Conservation (phyloP, 2,797 vertebrate species). For the Schizothorax lantsangensis region DNA sequence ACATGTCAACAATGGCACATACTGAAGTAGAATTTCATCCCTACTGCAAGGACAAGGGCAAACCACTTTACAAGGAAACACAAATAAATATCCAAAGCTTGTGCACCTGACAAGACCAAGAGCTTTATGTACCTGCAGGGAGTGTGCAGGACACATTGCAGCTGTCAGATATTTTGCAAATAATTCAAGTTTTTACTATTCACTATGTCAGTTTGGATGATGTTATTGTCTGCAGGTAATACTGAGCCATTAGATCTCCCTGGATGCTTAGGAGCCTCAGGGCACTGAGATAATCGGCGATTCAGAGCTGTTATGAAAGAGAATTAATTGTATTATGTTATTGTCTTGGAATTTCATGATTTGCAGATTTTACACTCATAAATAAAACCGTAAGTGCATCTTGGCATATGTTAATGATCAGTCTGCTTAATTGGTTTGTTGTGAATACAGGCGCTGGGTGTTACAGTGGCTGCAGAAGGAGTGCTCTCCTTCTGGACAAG, state of each 20-base stretch:
- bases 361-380: not conserved
- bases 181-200: not conserved
- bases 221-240: constrained; percentile 6
- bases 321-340: not conserved
- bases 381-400: not conserved
- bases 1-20: constrained; percentile 27
- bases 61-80: not conserved
- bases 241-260: not conserved
- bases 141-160: not conserved
- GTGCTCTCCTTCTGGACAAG: constrained; percentile 70
- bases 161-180: not conserved
- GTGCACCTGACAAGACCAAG: not conserved
- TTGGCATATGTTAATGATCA: not conserved
- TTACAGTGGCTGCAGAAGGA: constrained; percentile 87
- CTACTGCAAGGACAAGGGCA: constrained; percentile 8
- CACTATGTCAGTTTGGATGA: not conserved
- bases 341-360: not conserved
- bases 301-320: not conserved
- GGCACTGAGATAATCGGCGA: constrained; percentile 7
- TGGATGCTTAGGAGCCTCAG: constrained; percentile 15
- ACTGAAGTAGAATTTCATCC: constrained; percentile 14
- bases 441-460: constrained; percentile 88
- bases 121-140: not conserved
- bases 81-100: not conserved
- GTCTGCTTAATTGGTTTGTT: constrained; percentile 5